Percentiles rank a stretch among this genome's conserved stretches.
Evolutionary conservation across 2,888 invertebrate genomes (phyloP).

Genomic region (Galerucella calmariensis): DNA sequence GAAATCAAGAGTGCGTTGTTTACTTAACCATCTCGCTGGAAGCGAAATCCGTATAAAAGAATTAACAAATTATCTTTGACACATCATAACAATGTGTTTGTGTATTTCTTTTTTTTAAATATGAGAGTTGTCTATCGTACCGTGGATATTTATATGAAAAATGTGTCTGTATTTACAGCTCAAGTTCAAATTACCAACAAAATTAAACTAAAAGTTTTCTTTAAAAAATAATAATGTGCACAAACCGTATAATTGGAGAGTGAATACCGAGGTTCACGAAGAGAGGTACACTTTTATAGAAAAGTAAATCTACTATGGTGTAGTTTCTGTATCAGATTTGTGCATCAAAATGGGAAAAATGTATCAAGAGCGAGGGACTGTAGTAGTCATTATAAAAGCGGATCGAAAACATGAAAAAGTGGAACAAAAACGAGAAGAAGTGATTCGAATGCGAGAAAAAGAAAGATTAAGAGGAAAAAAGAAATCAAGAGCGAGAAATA

Average conservation of each 20-base stretch:
- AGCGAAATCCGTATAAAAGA: slow-evolving; percentile 31
- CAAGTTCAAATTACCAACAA: background rate
- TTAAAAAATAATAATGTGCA: background rate
- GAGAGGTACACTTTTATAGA: too few species aligned
- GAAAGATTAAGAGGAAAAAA: too few species aligned
- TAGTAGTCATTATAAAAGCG: too few species aligned
- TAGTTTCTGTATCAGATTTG: too few species aligned
- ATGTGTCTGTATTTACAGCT: slow-evolving; percentile 12
- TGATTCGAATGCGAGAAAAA: too few species aligned
- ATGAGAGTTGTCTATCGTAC: slow-evolving; percentile 29
- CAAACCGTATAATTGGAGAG: background rate
- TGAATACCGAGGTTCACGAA: too few species aligned
- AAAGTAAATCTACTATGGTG: too few species aligned
- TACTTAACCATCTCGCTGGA: slow-evolving; percentile 41
- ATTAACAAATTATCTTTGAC: slow-evolving; percentile 33
- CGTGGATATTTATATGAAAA: slow-evolving; percentile 24
- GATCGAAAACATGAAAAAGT: too few species aligned
- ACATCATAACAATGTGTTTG: slow-evolving; percentile 20
- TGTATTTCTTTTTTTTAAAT: slow-evolving; percentile 3
- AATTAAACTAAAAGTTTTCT: background rate
- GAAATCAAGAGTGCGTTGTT: slow-evolving; percentile 44
- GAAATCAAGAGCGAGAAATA: too few species aligned
- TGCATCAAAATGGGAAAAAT: too few species aligned
- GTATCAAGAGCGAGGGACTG: too few species aligned
- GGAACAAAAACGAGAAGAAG: too few species aligned